A percentile compares a stretch with the other conserved stretches of the same genome.
Conservation (phyloP, 2,113 vertebrate genomes). For the Neomonachus schauinslandi region DNA sequence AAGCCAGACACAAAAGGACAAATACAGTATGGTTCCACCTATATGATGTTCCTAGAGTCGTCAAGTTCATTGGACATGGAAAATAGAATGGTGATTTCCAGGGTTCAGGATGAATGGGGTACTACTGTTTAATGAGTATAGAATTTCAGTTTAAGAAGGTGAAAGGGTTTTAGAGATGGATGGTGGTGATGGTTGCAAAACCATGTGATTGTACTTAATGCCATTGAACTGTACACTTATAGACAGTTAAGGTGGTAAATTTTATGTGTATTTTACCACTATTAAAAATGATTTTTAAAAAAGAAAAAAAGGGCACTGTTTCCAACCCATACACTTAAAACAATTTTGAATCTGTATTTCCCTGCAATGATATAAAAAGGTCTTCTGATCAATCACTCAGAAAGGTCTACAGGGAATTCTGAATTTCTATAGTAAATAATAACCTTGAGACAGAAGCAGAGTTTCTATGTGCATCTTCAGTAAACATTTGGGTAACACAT, state of each 20-base stretch:
- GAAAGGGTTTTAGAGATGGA: neutral
- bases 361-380: neutral
- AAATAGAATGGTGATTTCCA: neutral
- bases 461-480: neutral
- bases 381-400: neutral
- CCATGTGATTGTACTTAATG: neutral
- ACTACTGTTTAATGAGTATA: neutral
- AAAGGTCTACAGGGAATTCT: neutral
- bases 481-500: neutral
- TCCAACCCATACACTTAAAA: neutral
- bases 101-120: fast-evolving
- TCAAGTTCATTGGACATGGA: neutral
- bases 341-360: neutral
- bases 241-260: neutral
- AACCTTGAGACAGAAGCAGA: neutral
- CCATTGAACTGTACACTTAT: neutral
- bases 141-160: neutral
- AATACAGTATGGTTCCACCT: neutral
- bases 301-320: neutral
- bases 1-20: neutral
- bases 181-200: neutral
- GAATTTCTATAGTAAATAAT: neutral
- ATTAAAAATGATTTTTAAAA: neutral
- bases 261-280: neutral
- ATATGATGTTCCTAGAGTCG: neutral